Percentiles rank a stretch among this genome's conserved stretches.
Evolutionary conservation across 2,888 invertebrate genomes (phyloP).

Genomic region (Torymus texanus): DNA sequence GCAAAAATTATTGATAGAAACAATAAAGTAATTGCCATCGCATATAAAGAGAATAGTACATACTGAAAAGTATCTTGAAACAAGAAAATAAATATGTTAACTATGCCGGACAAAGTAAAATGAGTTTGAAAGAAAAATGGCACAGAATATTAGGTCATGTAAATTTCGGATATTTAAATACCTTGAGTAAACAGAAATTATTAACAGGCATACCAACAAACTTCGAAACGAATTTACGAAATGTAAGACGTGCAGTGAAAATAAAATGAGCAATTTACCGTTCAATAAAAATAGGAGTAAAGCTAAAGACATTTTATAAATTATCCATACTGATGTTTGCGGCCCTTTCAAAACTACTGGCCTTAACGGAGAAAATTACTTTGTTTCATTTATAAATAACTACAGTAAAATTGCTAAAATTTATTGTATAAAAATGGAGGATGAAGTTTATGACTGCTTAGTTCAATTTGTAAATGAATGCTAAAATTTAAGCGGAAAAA

Average conservation of each 20-base stretch:
- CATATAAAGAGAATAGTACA: not conserved
- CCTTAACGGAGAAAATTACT: conserved; percentile 58
- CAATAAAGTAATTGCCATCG: conserved; percentile 6
- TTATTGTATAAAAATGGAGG: not conserved
- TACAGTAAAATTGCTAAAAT: conserved; percentile 53
- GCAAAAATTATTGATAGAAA: conserved; percentile 18
- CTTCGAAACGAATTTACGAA: not conserved
- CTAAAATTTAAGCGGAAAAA: conserved; percentile 48
- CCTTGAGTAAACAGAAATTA: not conserved
- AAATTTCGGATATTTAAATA: not conserved
- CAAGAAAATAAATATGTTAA: no score
- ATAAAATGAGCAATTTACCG: conserved; percentile 18
- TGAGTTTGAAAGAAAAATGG: not conserved
- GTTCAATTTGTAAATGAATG: conserved; percentile 9
- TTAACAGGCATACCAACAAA: no score
- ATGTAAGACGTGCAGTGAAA: conserved; percentile 5
- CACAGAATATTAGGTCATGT: not conserved
- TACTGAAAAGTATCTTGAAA: conserved; percentile 16
- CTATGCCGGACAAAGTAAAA: no score
- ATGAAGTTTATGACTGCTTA: not conserved
- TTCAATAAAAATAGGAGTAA: conserved; percentile 6
- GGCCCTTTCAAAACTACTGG: conserved; percentile 42
- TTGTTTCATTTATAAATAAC: conserved; percentile 60
- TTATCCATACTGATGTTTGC: not conserved
- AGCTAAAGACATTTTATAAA: not conserved